Base-by-base conservation (phyloP, 2,113 vertebrate genomes). In the Ochotona curzoniae region DNA sequence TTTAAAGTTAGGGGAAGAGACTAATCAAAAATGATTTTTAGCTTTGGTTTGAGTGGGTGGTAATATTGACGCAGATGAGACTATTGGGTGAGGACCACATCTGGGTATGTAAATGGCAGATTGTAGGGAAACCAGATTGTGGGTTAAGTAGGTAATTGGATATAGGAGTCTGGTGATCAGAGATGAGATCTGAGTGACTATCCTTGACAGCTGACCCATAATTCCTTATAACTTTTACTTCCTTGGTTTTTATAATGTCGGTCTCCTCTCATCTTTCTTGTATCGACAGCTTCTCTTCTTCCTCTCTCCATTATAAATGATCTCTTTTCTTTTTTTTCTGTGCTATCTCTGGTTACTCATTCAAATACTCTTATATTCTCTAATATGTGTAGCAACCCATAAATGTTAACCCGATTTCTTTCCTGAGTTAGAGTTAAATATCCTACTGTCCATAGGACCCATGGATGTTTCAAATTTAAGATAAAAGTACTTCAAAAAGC, bases 331-430 rank as follows among this genome's bases (percentile, higher is more conserved):
- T 85, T 89, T 63, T 89, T 51, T 30, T 14, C 73, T 78, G 66
- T 44, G 14, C 51, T 85, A 30, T 85, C 30, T 91, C 74, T 71
- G 49, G 44, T 30, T 81, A 13, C 70, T 23, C 5, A 66, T 44
- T 25, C 54, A 91, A 94, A 30, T 76, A 67, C 11, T 47, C 14
- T 79, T 67, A 14, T 7, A 67, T 79, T 26, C 23, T 83, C 51
- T 90, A 79, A 7, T n/a, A 90, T 21, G 26, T 94, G 32, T 51
- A n/a, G 23, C 57, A 20, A 76, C 60, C 26, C 73, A 57, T 5
- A 94, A 71, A 75, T 76, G 80, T 86, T 1, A 47, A 71, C 64
- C n/a, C 67, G 32, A 91, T 76, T 85, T 93, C 69, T 73, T 14
- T 64, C 57, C 13, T 80, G 8, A 74, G 54, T 60, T 75, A 95